Percentiles rank a stretch among this genome's conserved stretches.
Conservation (phyloP, 2,797 vertebrate genomes). For the Salmo trutta region DNA sequence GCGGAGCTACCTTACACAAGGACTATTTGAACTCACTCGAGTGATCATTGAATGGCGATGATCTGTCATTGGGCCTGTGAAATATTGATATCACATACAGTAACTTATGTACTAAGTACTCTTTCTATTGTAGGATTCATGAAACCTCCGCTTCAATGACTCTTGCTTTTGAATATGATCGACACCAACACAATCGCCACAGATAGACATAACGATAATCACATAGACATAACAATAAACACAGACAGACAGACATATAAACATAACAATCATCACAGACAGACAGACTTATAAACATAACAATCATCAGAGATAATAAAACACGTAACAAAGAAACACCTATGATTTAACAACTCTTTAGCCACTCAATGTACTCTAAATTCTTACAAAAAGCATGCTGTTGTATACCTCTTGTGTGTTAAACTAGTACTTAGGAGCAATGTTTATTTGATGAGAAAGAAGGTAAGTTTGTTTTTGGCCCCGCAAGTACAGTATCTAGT, state of each 20-base stretch:
- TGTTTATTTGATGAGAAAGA: constrained; percentile 19
- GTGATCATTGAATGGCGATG: neutral
- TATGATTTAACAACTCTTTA: neutral
- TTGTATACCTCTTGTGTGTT: neutral
- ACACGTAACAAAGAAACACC: neutral
- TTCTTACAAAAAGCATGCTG: neutral
- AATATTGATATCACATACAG: no score
- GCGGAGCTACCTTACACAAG: constrained; percentile 10
- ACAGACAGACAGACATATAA: neutral
- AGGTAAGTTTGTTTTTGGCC: constrained; percentile 44
- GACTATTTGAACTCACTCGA: neutral
- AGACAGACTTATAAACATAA: neutral
- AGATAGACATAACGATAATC: neutral
- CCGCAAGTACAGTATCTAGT: neutral
- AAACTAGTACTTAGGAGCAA: neutral
- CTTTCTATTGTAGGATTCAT: neutral
- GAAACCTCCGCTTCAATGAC: neutral
- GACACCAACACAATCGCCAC: neutral
- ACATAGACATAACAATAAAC: neutral
- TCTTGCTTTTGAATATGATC: neutral
- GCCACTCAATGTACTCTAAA: no score
- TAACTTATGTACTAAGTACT: neutral
- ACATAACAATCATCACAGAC: neutral
- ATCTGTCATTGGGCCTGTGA: neutral
- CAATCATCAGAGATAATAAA: neutral